Evolutionary conservation across 2,888 invertebrate genomes (phyloP).

Genomic region (Bedellia somnulentella): DNA sequence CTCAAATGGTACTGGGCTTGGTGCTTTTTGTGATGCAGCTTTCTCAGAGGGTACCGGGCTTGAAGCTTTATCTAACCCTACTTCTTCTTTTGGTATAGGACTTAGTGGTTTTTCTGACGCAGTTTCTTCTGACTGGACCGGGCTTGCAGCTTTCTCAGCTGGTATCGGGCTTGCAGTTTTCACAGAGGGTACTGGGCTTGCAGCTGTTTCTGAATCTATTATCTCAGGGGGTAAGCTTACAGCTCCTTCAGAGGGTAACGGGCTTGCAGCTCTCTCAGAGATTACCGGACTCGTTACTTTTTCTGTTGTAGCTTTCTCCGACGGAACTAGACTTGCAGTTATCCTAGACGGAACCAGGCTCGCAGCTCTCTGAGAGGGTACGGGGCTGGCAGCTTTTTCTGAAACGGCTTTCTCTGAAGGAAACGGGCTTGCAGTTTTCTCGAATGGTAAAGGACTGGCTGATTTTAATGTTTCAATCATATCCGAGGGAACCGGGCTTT

Average conservation of each 20-base stretch:
- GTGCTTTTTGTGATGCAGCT: not conserved
- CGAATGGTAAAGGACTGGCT: constrained; percentile 3
- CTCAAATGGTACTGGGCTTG: not conserved
- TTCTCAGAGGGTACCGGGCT: not conserved
- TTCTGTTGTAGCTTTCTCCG: not conserved
- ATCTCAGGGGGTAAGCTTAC: too few relatives aligned
- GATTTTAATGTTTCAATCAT: not conserved
- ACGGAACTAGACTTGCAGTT: not conserved
- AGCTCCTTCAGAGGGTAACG: not conserved
- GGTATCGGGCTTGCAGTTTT: not conserved
- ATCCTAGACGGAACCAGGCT: not conserved
- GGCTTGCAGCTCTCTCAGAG: constrained; percentile 1
- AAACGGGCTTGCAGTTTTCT: constrained; percentile 1
- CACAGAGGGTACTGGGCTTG: not conserved
- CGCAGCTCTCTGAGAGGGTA: not conserved
- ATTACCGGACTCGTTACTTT: constrained; percentile 1
- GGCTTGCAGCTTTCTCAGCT: constrained; percentile 9
- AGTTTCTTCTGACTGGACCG: constrained; percentile 2
- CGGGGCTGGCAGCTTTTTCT: constrained; percentile 1
- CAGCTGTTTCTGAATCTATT: too few relatives aligned
- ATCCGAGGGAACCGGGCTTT: constrained; percentile 1
- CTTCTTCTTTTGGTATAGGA: not conserved
- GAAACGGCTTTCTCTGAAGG: constrained; percentile 1
- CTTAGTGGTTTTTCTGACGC: not conserved
- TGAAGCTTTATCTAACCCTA: not conserved